These are phyloP conservation scores for Babyrousa celebensis DNA, from an alignment of 2,797 vertebrate genomes.

Conservation along the genomic window DNA sequence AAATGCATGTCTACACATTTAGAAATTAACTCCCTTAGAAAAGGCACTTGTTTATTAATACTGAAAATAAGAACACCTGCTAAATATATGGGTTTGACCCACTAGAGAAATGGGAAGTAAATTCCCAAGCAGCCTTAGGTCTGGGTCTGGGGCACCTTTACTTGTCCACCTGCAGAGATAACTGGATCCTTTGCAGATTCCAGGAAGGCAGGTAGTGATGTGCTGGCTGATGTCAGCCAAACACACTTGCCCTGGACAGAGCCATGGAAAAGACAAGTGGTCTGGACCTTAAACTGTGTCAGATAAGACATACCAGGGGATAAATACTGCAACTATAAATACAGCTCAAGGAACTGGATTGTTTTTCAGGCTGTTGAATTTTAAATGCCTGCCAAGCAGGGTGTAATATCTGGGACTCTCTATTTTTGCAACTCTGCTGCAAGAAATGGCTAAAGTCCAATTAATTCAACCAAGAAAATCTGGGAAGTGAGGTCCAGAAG, in stretches of 20 bases:
- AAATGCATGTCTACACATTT: constrained; percentile 15
- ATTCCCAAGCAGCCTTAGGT: not conserved
- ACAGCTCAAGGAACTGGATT: constrained; percentile 74
- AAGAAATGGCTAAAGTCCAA: constrained; percentile 81
- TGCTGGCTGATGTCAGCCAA: not conserved
- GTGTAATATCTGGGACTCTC: constrained; percentile 81
- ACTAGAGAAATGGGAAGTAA: not conserved
- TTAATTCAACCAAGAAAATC: constrained; percentile 85
- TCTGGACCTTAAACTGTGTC: constrained; percentile 74
- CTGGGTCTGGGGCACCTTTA: not conserved
- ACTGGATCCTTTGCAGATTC: not conserved
- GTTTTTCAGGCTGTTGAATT: constrained; percentile 79
- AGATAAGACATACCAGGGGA: constrained; percentile 79
- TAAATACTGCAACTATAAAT: constrained; percentile 81
- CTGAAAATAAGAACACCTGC: constrained; percentile 50
- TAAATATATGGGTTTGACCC: not conserved
- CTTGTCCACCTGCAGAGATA: not conserved
- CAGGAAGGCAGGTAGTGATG: constrained; percentile 51
- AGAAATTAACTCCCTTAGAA: constrained; percentile 57
- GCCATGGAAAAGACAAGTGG: constrained; percentile 73
- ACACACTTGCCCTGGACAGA: constrained; percentile 12
- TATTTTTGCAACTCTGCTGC: constrained; percentile 73
- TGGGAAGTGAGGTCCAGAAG: constrained; percentile 75
- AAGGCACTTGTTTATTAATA: constrained; percentile 51
- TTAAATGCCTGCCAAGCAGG: constrained; percentile 69